Evolutionary conservation across 2,113 vertebrate species (phyloP).

Genomic region (Phalacrocorax carbo): DNA sequence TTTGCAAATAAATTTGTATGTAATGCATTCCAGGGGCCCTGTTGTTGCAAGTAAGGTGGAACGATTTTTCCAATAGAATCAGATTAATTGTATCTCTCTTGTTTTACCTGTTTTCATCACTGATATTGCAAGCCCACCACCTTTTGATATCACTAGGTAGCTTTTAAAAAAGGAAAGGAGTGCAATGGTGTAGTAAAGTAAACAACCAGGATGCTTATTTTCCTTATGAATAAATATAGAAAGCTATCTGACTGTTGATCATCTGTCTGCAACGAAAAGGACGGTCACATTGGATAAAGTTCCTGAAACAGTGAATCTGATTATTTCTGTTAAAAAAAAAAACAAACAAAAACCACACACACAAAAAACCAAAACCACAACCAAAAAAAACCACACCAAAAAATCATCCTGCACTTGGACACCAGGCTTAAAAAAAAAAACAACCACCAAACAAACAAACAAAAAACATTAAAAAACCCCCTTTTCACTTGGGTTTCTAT

Average conservation of each 20-base stretch:
- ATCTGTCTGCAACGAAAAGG: not conserved
- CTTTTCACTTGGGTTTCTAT: not conserved
- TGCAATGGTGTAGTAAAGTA: not conserved
- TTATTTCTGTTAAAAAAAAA: not conserved
- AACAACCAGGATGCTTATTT: not conserved
- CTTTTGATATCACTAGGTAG: not conserved
- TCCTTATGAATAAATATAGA: not conserved
- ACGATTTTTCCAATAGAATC: not conserved
- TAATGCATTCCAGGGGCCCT: not conserved
- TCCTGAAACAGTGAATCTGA: not conserved
- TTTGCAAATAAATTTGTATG: not conserved
- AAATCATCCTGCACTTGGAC: not conserved
- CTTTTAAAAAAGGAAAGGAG: not conserved
- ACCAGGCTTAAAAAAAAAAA: not conserved
- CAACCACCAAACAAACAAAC: not conserved
- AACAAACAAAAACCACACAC: not conserved
- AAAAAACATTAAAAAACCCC: not conserved
- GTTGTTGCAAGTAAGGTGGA: not conserved
- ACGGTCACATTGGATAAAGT: not conserved
- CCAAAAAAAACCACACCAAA: too few relatives aligned
- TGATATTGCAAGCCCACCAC: not conserved
- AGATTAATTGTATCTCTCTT: not conserved
- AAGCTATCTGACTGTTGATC: not conserved
- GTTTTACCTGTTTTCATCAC: not conserved
- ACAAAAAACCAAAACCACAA: not conserved